phyloP scores from a whole-genome alignment of 1,140 invertebrate genomes.

The Gonioctena quinquepunctata region DNA sequence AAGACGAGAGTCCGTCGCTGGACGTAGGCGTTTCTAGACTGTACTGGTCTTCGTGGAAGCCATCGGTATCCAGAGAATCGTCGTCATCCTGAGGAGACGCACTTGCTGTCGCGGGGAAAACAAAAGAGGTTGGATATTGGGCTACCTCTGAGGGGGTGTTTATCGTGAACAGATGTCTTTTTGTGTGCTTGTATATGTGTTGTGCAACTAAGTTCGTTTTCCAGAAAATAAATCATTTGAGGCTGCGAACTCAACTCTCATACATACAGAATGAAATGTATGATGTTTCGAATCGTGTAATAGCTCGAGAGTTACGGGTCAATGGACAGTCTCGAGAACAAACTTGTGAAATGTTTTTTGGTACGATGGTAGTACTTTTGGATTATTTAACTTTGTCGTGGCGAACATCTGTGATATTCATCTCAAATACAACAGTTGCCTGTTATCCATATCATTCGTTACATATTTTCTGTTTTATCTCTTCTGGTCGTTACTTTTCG shows the following conservation, averaged over 20 bases:
- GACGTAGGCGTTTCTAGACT: conserved; percentile 56
- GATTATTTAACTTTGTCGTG: too few species aligned
- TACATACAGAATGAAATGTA: conserved; percentile 46
- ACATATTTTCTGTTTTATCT: too few species aligned
- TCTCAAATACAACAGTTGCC: too few species aligned
- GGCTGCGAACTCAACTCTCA: conserved; percentile 24
- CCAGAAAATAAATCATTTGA: conserved; percentile 56
- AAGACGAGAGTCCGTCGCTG: conserved; percentile 22
- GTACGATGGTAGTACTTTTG: too few species aligned
- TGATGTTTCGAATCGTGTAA: conserved; percentile 33
- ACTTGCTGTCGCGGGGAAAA: conserved; percentile 51
- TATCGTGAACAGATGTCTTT: conserved; percentile 11
- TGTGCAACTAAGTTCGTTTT: conserved; percentile 36
- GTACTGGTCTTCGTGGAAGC: conserved; percentile 57
- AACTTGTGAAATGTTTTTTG: too few species aligned
- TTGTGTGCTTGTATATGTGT: conserved; percentile 4
- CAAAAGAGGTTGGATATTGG: conserved; percentile 21
- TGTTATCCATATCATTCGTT: too few species aligned
- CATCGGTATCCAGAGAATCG: conserved; percentile 60
- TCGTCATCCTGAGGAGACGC: conserved; percentile 60
- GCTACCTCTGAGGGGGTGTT: conserved; percentile 11
- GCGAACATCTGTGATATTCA: too few species aligned
- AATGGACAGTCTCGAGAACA: too few species aligned
- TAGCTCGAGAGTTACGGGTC: too few species aligned
- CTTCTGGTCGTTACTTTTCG: too few species aligned